Percentiles rank a stretch among this genome's conserved stretches.
phyloP scores from a whole-genome alignment of 2,113 vertebrate species.

The Dermatemys mawii region DNA sequence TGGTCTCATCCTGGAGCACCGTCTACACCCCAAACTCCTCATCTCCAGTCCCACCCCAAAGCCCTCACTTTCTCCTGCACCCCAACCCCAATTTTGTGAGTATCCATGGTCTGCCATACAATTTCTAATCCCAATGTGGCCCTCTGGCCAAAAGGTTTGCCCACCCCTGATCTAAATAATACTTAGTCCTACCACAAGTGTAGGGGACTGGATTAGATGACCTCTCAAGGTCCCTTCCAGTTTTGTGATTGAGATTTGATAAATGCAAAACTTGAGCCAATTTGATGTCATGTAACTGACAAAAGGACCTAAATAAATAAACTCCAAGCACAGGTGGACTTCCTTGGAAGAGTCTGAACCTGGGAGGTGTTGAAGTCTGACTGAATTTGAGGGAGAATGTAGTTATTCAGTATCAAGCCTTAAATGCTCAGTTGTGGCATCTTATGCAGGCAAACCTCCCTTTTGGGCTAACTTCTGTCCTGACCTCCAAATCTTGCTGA shows the following conservation, averaged over 20 bases:
- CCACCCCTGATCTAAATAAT: too few species aligned
- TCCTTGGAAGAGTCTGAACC: not conserved
- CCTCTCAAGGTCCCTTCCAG: too few species aligned
- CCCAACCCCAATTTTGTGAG: too few species aligned
- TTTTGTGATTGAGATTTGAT: not conserved
- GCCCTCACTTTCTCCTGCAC: too few species aligned
- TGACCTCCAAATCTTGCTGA: slow-evolving; percentile 63
- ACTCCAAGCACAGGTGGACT: not conserved
- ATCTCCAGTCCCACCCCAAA: too few species aligned
- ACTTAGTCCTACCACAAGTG: too few species aligned
- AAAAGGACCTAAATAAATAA: not conserved
- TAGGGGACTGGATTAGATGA: too few species aligned
- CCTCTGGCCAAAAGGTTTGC: too few species aligned
- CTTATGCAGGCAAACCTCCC: not conserved
- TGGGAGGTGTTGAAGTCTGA: not conserved
- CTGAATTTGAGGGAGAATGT: not conserved
- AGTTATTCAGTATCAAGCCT: not conserved
- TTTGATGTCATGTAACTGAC: not conserved
- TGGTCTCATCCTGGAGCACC: too few species aligned
- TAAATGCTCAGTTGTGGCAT: not conserved
- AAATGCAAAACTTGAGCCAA: not conserved
- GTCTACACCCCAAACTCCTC: too few species aligned
- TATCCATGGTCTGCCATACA: too few species aligned
- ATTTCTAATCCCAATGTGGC: too few species aligned
- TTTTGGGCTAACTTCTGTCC: slow-evolving; percentile 39